Conservation (phyloP, 2,888 invertebrate genomes). For the Lymantria monacha region DNA sequence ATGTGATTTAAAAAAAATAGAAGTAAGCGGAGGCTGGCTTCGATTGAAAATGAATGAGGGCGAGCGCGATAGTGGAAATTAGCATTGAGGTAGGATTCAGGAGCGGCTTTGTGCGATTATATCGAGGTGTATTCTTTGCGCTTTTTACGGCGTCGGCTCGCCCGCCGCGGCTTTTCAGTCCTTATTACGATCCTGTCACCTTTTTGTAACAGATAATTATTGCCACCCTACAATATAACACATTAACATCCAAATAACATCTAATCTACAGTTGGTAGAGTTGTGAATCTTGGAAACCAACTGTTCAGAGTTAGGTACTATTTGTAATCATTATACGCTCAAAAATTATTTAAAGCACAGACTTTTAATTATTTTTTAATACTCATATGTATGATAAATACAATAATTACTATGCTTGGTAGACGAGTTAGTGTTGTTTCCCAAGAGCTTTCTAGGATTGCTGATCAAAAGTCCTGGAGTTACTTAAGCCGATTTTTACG, state of each 20-base stretch:
- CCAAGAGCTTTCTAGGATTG: too few species aligned
- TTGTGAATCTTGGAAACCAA: too few species aligned
- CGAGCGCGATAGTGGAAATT: conserved; percentile 83
- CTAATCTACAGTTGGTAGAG: conserved; percentile 21
- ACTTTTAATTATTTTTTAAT: too few species aligned
- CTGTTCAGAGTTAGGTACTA: too few species aligned
- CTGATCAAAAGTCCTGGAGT: too few species aligned
- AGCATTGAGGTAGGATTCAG: conserved; percentile 81
- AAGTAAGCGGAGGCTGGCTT: conserved; percentile 71
- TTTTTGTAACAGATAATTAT: conserved; percentile 77
- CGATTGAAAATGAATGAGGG: conserved; percentile 83
- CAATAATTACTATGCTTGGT: too few species aligned
- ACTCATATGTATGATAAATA: too few species aligned
- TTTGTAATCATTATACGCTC: too few species aligned
- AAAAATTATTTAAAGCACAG: too few species aligned
- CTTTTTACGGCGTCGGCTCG: conserved; percentile 75
- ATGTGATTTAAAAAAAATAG: conserved; percentile 81
- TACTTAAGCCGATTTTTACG: too few species aligned
- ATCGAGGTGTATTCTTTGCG: conserved; percentile 82
- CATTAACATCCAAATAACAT: conserved; percentile 43
- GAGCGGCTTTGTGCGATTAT: conserved; percentile 82
- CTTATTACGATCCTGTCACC: conserved; percentile 74
- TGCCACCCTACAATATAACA: conserved; percentile 43
- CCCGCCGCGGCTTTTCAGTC: conserved; percentile 64
- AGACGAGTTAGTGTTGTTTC: too few species aligned